phyloP scores from a whole-genome alignment of 2,888 invertebrate species.

The Chrysopilus asiliformis region DNA sequence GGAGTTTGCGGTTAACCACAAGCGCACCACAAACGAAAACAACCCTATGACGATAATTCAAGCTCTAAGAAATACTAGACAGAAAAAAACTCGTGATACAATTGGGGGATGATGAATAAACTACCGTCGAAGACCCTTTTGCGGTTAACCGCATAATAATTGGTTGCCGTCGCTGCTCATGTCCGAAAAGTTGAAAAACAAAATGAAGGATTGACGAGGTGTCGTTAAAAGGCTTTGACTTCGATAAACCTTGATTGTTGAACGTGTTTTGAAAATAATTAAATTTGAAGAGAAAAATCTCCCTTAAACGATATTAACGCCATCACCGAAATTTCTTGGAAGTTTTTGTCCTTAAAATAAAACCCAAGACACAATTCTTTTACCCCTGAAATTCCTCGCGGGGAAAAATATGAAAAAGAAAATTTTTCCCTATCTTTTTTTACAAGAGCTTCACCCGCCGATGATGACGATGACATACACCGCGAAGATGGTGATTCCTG shows the following conservation, averaged over 20 bases:
- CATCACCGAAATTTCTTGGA: constrained; percentile 6
- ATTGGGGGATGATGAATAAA: constrained; percentile 1
- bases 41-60: no score
- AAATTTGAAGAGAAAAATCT: no score
- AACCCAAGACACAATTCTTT: constrained; percentile 14
- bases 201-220: constrained; percentile 15
- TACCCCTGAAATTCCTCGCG: constrained; percentile 7
- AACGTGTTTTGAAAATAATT: no score
- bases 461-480: no score
- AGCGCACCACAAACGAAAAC: constrained; percentile 8
- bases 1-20: constrained; percentile 42
- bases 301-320: constrained; percentile 10
- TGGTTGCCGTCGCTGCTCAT: constrained; percentile 29
- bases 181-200: constrained; percentile 14
- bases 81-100: constrained; percentile 5
- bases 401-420: no score
- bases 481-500: no score
- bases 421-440: constrained; percentile 4
- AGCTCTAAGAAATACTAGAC: constrained; percentile 14
- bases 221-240: no score
- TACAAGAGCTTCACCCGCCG: no score
- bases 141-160: constrained; percentile 38
- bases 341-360: no score
- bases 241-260: no score
- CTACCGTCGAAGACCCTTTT: constrained; percentile 27